Evolutionary conservation across 2,797 vertebrate genomes (phyloP).

Genomic region (Limnodromus scolopaceus): DNA sequence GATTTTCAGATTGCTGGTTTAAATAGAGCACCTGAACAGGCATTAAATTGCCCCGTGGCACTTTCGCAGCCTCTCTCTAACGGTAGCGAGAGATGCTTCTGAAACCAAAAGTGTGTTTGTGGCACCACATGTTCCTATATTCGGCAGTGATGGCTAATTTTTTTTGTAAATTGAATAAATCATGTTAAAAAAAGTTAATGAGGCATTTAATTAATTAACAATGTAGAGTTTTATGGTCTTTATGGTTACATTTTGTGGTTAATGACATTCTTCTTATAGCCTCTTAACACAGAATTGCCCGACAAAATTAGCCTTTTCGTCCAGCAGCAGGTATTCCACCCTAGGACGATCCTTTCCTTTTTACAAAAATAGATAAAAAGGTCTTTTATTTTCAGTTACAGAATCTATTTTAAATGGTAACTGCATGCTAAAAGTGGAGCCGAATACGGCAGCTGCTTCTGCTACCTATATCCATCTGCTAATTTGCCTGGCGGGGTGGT

Average conservation of each 20-base stretch:
- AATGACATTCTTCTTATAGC: slow-evolving; percentile 78
- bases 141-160: slow-evolving; percentile 69
- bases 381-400: slow-evolving; percentile 40
- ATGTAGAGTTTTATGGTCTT: slow-evolving; percentile 80
- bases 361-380: slow-evolving; percentile 39
- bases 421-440: neutral
- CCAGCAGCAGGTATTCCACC: slow-evolving; percentile 46
- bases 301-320: slow-evolving; percentile 69
- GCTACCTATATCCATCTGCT: slow-evolving; percentile 49
- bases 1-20: neutral
- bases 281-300: slow-evolving; percentile 68
- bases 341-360: neutral
- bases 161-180: slow-evolving; percentile 82
- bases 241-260: slow-evolving; percentile 81
- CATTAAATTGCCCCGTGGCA: neutral
- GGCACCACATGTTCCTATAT: slow-evolving; percentile 57
- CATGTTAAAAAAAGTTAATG: slow-evolving; percentile 82
- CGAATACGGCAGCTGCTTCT: neutral
- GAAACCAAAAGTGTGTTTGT: slow-evolving; percentile 44
- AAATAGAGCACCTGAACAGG: neutral
- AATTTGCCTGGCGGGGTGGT: slow-evolving; percentile 41
- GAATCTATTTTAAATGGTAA: slow-evolving; percentile 42
- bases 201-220: slow-evolving; percentile 86
- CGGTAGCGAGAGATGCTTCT: neutral
- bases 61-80: neutral